Evolutionary conservation across 2,888 invertebrate genomes (phyloP), one percentile per base, ranked within the genome.

Genomic region (Drosophila setosimentum): DNA sequence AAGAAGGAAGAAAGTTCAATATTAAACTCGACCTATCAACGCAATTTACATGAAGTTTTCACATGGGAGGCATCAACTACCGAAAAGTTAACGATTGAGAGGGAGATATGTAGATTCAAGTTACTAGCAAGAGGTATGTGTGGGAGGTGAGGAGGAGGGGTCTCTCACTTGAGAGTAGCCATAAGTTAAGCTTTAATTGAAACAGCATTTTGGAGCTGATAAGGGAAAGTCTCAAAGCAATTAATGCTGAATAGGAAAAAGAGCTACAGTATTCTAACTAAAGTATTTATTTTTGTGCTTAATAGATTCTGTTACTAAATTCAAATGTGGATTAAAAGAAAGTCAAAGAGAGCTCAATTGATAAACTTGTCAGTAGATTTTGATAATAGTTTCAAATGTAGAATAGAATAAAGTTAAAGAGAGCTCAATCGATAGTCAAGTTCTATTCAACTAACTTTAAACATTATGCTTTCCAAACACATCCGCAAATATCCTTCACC

Each of bases 1-100:
- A 72, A 67, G 50, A 70, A 45, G 24, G 24, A 45, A 24, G 49
- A 49, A 78, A 78, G 73, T 76, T 78, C 72, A 68, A 69, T 60
- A 70, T 48, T 48, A 49, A 24, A 24, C 10, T 70, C 67, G 83
- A 85, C 86, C 85, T 83, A 88, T 85, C 80, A 83, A 73, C 88
- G 75, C 85, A 80, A 85, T 88, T 83, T 83, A 66, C 78, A 71
- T 73, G 75, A 60, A 66, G 57, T 68, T 86, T 80, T 73, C 85
- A 73, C 83, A 42, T 58, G 84, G 88, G 83, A 87, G 59, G 57
- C 83, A 82, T 73, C 74, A 68, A 71, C 66, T 61, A 68, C 48
- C 49, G 69, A 80, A 78, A 21, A 27, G 30, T 10, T 13, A 6
- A 1, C 21, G 51, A 24, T 2, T 45, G 30, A 42, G 0, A 21